A percentile compares a stretch with the other conserved stretches of the same genome.
Conservation (phyloP, 2,888 invertebrate species). For the Serripes groenlandicus region DNA sequence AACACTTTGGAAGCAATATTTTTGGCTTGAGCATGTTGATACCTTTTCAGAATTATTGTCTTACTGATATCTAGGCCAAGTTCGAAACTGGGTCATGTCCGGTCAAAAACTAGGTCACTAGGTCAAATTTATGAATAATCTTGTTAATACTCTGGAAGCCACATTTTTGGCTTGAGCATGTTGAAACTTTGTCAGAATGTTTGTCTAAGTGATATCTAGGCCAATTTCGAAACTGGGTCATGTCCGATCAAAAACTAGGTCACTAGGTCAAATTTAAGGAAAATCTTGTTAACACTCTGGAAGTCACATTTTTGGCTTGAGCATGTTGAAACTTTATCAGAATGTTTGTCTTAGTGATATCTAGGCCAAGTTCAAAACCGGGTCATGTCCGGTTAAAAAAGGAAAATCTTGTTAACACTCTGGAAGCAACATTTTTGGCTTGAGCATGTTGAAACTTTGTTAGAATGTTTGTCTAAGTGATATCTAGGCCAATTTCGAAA, state of each 20-base stretch:
- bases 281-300: background rate
- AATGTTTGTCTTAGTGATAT: background rate
- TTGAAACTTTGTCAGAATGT: background rate
- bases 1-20: background rate
- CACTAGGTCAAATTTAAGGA: background rate
- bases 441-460: too few species aligned
- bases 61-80: background rate
- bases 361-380: background rate
- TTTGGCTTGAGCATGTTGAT: background rate
- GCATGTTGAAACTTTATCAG: background rate
- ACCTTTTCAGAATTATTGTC: background rate
- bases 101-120: background rate
- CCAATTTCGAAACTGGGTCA: background rate
- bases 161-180: background rate
- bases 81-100: background rate
- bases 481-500: background rate
- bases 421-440: background rate
- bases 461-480: background rate
- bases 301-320: background rate
- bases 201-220: background rate
- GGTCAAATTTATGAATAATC: background rate
- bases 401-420: background rate
- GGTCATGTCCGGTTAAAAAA: background rate
- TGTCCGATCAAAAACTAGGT: background rate
- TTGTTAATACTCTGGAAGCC: background rate